phyloP scores from a whole-genome alignment of 2,113 vertebrate genomes.

The Antechinus stuartii region DNA sequence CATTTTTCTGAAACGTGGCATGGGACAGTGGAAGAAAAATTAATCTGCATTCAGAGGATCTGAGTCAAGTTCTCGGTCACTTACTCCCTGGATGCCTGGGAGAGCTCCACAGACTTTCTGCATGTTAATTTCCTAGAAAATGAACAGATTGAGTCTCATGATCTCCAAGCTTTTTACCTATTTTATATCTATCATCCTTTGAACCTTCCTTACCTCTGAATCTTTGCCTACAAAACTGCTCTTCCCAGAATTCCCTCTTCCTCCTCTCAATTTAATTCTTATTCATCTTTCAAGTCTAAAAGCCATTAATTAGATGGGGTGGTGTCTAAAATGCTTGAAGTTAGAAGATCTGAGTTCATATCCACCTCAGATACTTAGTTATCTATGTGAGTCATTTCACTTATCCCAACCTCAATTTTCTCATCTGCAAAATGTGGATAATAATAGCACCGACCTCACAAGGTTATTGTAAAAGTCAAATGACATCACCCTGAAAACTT shows the following conservation, averaged over 20 bases:
- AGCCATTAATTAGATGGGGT: not conserved
- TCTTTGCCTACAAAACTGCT: not conserved
- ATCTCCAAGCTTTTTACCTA: not conserved
- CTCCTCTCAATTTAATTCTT: not conserved
- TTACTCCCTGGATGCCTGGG: not conserved
- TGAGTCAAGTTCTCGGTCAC: not conserved
- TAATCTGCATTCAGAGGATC: not conserved
- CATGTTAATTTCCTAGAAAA: not conserved
- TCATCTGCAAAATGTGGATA: not conserved
- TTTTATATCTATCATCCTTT: not conserved
- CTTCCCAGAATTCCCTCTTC: not conserved
- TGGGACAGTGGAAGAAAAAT: not conserved
- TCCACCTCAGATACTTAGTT: not conserved
- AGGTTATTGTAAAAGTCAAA: not conserved
- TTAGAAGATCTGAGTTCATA: not conserved
- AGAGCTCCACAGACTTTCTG: not conserved
- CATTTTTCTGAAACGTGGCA: not conserved
- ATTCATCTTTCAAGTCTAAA: not conserved
- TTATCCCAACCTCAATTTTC: not conserved
- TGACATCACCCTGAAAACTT: not conserved
- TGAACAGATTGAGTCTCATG: not conserved
- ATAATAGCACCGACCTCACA: not conserved
- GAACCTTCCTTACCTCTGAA: not conserved
- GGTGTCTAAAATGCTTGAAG: not conserved
- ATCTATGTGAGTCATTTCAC: not conserved